Base-by-base conservation (phyloP, 2,888 invertebrate species). In the Nomada fabriciana region DNA sequence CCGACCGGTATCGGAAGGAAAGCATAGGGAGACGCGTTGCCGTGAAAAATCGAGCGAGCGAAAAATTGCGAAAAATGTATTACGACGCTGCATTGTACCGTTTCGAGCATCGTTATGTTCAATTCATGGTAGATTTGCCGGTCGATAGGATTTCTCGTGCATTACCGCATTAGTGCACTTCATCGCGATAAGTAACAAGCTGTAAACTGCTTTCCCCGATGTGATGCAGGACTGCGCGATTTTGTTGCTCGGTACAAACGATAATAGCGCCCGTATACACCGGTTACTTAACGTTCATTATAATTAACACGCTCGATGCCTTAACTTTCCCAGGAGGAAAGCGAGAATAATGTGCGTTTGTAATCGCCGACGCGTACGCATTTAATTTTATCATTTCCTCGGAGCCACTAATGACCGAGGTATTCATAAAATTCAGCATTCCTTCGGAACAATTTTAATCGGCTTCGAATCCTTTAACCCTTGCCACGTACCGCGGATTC, bases 271-370 rank as follows among this genome's bases (percentile, higher is more conserved):
- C 71, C 79, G 80, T 70, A 74, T 65, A 70, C 71, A 64, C 83
- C 90, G 90, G 91, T 93, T 93, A 93, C 91, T 91, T 91, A 93
- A 93, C 91, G 90, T 90, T 90, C 91, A 92, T 93, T 92, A 91
- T 92, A 93, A 93, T 93, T 93, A 93, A 92, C 91, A 91, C 91
- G 90, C 90, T 90, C 88, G 87, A 89, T 91, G 92, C 90, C 91
- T 91, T 91, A 92, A 93, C 93, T 93, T 93, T 93, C 93, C 91
- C 93, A 92, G 92, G 90, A 91, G 90, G 90, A 93, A 93, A 93
- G 93, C 91, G 93, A 93, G 93, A 93, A 92, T 92, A 90, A 91
- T 88, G 85, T 74, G 79, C 84, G 83, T 83, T 79, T 81, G 88
- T 90, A 90, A 90, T 89, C 86, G 89, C 65, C 83, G 82, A 79